These are phyloP conservation scores for Brachionichthys hirsutus DNA, from an alignment of 2,113 vertebrate genomes.

Conservation along the genomic window DNA sequence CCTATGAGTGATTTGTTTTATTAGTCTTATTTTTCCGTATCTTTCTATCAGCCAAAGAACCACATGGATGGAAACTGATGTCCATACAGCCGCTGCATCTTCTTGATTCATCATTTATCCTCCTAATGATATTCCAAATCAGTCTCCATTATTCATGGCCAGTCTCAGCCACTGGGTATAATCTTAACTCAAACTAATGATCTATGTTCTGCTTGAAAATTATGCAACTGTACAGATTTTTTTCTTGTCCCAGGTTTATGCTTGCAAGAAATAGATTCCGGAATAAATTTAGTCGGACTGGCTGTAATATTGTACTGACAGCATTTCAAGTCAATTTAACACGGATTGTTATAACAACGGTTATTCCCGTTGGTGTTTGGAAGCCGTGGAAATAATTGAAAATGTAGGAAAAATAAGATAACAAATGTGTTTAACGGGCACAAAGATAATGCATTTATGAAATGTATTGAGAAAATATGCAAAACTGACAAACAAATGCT, in stretches of 20 bases:
- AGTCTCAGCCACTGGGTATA: slow-evolving; percentile 4
- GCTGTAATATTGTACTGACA: no score
- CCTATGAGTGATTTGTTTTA: slow-evolving; percentile 17
- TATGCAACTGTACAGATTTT: slow-evolving; percentile 21
- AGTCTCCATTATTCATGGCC: slow-evolving; percentile 29
- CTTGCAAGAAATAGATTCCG: no score
- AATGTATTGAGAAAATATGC: not conserved
- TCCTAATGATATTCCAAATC: slow-evolving; percentile 5
- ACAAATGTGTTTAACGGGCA: no score
- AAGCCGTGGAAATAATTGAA: no score
- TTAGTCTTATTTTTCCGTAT: slow-evolving; percentile 2
- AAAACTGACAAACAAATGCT: no score
- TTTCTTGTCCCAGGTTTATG: no score
- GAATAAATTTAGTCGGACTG: no score
- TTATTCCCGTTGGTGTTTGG: no score
- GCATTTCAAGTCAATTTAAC: no score
- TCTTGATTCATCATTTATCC: slow-evolving; percentile 22
- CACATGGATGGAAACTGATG: slow-evolving; percentile 5
- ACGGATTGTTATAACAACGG: no score
- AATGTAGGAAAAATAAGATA: no score
- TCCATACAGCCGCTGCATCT: slow-evolving; percentile 19
- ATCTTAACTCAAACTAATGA: slow-evolving; percentile 44
- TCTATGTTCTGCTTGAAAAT: no score
- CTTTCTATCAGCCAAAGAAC: not conserved
- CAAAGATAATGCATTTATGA: not conserved